A percentile compares a stretch with the other conserved stretches of the same genome.
Evolutionary conservation across 2,113 vertebrate genomes (phyloP).

Genomic region (Harpagus bidentatus): DNA sequence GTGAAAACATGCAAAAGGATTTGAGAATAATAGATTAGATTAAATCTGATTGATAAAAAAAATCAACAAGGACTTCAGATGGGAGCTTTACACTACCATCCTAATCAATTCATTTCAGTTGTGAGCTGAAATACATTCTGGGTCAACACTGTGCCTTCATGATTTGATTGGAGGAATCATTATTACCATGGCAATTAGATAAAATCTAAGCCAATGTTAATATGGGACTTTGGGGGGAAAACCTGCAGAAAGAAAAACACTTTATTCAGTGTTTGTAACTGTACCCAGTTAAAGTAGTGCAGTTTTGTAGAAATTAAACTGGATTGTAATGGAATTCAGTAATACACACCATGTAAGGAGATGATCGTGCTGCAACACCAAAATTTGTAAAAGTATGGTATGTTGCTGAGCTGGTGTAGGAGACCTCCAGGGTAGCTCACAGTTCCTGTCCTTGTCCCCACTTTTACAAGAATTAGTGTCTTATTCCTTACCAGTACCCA

Average conservation of each 20-base stretch:
- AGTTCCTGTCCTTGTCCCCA: background rate
- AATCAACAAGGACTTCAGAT: background rate
- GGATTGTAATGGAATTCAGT: background rate
- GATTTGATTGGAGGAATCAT: background rate
- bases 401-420: background rate
- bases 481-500: background rate
- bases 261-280: background rate
- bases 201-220: background rate
- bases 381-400: background rate
- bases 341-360: background rate
- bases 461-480: background rate
- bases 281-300: background rate
- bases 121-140: background rate
- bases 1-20: background rate
- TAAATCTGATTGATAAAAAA: slow-evolving; percentile 1
- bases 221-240: background rate
- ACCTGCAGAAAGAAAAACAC: background rate
- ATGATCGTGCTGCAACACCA: background rate
- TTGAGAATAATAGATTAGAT: background rate
- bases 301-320: background rate
- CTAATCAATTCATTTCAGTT: background rate
- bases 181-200: background rate
- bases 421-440: background rate
- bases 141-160: background rate
- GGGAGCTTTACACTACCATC: background rate